Evolutionary conservation across 2,888 invertebrate genomes (phyloP).

Genomic region (Matsumyia berberina): DNA sequence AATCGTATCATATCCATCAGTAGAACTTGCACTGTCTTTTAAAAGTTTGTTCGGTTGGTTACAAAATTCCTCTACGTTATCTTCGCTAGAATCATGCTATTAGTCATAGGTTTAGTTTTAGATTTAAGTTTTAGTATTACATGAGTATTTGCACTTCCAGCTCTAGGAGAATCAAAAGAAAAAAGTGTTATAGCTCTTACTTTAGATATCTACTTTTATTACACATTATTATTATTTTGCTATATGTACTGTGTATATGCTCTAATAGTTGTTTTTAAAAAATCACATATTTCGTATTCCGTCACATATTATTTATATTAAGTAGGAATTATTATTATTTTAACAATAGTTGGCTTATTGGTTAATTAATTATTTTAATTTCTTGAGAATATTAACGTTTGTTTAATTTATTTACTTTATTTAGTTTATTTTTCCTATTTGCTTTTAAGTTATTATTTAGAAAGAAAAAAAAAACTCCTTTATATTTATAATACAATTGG

Average conservation of each 20-base stretch:
- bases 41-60: no score
- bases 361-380: slow-evolving; percentile 31
- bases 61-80: no score
- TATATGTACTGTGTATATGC: slow-evolving; percentile 37
- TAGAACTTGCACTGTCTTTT: no score
- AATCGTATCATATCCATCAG: no score
- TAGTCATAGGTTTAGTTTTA: no score
- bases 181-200: no score
- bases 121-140: no score
- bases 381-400: slow-evolving; percentile 36
- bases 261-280: slow-evolving; percentile 76
- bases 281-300: slow-evolving; percentile 78
- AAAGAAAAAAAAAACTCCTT: slow-evolving; percentile 7
- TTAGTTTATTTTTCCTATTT: slow-evolving; percentile 23
- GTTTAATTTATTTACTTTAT: not conserved
- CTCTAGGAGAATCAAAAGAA: no score
- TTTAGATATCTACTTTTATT: slow-evolving; percentile 4
- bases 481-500: slow-evolving; percentile 23
- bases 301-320: slow-evolving; percentile 68
- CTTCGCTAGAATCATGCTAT: no score
- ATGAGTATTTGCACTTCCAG: no score
- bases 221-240: slow-evolving; percentile 29
- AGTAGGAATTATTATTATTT: slow-evolving; percentile 33
- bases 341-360: slow-evolving; percentile 35
- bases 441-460: slow-evolving; percentile 20